phyloP scores from a whole-genome alignment of 2,888 invertebrate genomes.

The Ochropacha duplaris region DNA sequence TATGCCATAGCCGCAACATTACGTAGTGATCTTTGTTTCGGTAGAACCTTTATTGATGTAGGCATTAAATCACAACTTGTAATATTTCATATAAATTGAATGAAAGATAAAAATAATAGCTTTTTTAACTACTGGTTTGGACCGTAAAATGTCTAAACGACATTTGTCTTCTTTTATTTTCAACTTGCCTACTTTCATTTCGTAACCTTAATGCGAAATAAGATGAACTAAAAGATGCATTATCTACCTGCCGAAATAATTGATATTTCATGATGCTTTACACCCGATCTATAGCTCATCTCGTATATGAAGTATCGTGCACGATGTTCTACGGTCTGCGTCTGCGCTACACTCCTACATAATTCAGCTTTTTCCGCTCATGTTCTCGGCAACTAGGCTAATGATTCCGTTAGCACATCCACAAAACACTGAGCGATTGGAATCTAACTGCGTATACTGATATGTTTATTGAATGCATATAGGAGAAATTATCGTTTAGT shows the following conservation, averaged over 20 bases:
- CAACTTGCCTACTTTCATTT: background rate
- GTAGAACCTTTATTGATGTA: too few species aligned
- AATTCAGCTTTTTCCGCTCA: conserved; percentile 75
- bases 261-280: background rate
- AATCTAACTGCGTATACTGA: conserved; percentile 63
- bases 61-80: too few species aligned
- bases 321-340: conserved; percentile 36
- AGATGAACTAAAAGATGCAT: background rate
- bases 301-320: conserved; percentile 20
- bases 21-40: too few species aligned
- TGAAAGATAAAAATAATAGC: too few species aligned
- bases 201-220: background rate
- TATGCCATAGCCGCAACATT: too few species aligned
- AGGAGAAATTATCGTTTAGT: conserved; percentile 38
- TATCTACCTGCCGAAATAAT: background rate
- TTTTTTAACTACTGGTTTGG: background rate
- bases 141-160: background rate
- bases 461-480: conserved; percentile 29
- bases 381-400: conserved; percentile 72
- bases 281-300: conserved; percentile 5
- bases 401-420: conserved; percentile 79
- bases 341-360: conserved; percentile 48
- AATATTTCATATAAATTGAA: too few species aligned
- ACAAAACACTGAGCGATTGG: conserved; percentile 71
- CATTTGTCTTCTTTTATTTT: background rate